These are phyloP conservation scores for Ceyx melanurus DNA, from an alignment of 2,113 vertebrate genomes.

Conservation along the genomic window DNA sequence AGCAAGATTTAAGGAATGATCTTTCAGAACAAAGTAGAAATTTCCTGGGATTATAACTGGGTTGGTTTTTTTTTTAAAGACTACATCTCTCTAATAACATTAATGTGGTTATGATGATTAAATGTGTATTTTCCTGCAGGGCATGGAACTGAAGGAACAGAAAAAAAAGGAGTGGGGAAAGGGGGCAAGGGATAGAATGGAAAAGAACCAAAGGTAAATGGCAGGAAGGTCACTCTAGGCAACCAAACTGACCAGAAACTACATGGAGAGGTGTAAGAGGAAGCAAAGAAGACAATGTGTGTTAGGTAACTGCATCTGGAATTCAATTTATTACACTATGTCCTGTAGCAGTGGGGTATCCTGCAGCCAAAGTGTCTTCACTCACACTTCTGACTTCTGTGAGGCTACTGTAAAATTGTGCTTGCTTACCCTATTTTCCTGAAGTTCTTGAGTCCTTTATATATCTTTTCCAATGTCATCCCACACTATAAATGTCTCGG, in stretches of 20 bases:
- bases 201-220: background rate
- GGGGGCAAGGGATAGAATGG: background rate
- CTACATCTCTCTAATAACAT: background rate
- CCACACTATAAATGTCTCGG: background rate
- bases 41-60: background rate
- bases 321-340: background rate
- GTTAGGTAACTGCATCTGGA: background rate
- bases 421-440: background rate
- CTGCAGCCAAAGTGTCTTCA: background rate
- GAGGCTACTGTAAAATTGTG: background rate
- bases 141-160: background rate
- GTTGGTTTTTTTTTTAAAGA: background rate
- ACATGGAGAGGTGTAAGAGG: background rate
- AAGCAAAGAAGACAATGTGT: background rate
- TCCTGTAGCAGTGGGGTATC: background rate
- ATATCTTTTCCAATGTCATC: background rate
- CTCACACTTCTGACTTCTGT: background rate
- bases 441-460: background rate
- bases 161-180: background rate
- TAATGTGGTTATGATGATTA: background rate
- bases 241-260: background rate
- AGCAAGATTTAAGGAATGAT: background rate
- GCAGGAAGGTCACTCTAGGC: background rate
- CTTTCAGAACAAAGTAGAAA: constrained; percentile 31
- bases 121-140: background rate